Percentiles rank a stretch among this genome's conserved stretches.
These are phyloP conservation scores for Speoplatyrhinus poulsoni DNA, from an alignment of 2,113 vertebrate species.

Conservation along the genomic window DNA sequence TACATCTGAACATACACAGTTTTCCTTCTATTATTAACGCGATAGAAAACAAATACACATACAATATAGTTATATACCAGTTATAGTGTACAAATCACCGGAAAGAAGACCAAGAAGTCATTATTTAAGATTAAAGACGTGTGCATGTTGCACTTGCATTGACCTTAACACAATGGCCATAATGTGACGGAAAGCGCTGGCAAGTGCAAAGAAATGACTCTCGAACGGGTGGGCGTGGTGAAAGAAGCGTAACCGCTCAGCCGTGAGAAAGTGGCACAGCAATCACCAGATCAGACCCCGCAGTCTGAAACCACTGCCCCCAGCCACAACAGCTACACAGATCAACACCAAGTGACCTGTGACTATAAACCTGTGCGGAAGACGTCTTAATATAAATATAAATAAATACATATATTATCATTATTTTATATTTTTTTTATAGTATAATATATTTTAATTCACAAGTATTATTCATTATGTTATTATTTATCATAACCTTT, in stretches of 20 bases:
- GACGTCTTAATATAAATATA: not conserved
- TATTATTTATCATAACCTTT: too few relatives aligned
- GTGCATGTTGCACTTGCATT: not conserved
- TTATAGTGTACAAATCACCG: too few relatives aligned
- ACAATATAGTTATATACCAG: too few relatives aligned
- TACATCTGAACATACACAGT: too few relatives aligned
- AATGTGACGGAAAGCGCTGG: not conserved
- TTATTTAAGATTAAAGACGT: too few relatives aligned
- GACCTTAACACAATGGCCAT: conserved; percentile 32
- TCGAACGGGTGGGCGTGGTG: conserved; percentile 42
- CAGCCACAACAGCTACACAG: conserved; percentile 27
- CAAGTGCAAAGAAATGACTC: conserved; percentile 33
- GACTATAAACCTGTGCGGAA: not conserved
- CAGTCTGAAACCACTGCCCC: conserved; percentile 50
- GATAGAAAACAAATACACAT: too few relatives aligned
- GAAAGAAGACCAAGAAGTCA: too few relatives aligned
- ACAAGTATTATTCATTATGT: too few relatives aligned
- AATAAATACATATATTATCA: not conserved
- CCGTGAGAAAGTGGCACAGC: conserved; percentile 72
- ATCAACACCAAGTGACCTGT: conserved; percentile 21
- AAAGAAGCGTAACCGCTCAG: conserved; percentile 35
- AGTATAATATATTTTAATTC: too few relatives aligned
- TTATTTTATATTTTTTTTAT: too few relatives aligned
- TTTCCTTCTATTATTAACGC: too few relatives aligned
- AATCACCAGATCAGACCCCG: conserved; percentile 15